phyloP scores from a whole-genome alignment of 2,888 invertebrate genomes.

The Aelia acuminata region DNA sequence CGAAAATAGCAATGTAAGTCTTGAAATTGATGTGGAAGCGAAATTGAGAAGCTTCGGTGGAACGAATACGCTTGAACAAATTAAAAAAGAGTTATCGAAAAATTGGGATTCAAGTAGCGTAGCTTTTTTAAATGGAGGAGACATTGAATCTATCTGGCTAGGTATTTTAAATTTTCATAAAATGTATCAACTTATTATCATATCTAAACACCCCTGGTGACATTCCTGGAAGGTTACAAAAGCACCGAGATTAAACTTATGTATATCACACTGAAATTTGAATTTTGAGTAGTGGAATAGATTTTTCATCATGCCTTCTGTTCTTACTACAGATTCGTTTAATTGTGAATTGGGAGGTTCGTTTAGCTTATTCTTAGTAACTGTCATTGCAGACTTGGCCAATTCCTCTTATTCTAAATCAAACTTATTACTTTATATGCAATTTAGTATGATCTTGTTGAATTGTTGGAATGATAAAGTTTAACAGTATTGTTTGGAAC shows the following conservation, averaged over 20 bases:
- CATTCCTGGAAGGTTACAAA: slow-evolving; percentile 56
- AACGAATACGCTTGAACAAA: not conserved
- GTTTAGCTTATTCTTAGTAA: not conserved
- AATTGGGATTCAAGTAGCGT: not conserved
- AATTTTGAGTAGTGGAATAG: not conserved
- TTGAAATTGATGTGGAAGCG: slow-evolving; percentile 9
- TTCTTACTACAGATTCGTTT: slow-evolving; percentile 62
- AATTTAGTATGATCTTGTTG: not conserved
- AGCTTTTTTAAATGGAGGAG: slow-evolving; percentile 53
- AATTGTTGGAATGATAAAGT: not conserved
- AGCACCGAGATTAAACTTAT: slow-evolving; percentile 50
- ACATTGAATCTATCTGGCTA: slow-evolving; percentile 22
- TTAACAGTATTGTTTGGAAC: not conserved
- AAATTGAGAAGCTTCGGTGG: slow-evolving; percentile 26
- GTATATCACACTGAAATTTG: not conserved
- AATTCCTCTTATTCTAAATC: not conserved
- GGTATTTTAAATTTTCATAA: slow-evolving; percentile 10
- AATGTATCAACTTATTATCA: not conserved
- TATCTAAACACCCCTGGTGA: slow-evolving; percentile 42
- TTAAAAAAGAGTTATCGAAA: slow-evolving; percentile 46
- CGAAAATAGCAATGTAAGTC: not conserved
- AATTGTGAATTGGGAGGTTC: slow-evolving; percentile 63
- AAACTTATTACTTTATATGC: not conserved
- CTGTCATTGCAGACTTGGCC: not conserved
- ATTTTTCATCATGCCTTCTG: slow-evolving; percentile 61